Percentiles rank a stretch among this genome's conserved stretches.
These are phyloP conservation scores for Lontra canadensis DNA, from an alignment of 2,113 vertebrate species.

Conservation along the genomic window DNA sequence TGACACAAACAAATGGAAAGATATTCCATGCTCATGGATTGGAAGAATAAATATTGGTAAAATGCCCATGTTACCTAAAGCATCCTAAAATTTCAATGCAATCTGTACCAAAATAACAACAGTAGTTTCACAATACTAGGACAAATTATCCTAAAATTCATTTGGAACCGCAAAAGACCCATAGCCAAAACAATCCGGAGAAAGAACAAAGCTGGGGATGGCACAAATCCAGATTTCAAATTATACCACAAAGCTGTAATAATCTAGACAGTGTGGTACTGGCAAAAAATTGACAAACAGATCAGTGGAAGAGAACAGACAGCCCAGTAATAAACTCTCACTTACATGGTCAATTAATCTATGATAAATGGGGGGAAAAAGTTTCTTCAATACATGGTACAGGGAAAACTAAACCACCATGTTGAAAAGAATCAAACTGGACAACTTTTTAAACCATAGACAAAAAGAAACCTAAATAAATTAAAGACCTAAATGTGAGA, in stretches of 20 bases:
- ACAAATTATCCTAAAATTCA: not conserved
- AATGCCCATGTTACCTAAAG: not conserved
- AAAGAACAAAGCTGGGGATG: not conserved
- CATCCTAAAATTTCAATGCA: not conserved
- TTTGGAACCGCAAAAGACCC: not conserved
- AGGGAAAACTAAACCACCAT: not conserved
- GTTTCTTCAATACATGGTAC: not conserved
- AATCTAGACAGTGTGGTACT: not conserved
- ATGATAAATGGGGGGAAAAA: not conserved
- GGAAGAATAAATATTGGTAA: not conserved
- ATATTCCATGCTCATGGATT: not conserved
- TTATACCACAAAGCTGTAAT: not conserved
- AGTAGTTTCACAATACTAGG: not conserved
- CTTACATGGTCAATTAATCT: not conserved
- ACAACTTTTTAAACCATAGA: not conserved
- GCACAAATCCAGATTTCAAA: not conserved
- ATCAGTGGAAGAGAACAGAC: not conserved
- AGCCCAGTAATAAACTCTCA: not conserved
- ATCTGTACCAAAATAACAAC: not conserved
- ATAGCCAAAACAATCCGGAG: not conserved
- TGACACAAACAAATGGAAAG: not conserved
- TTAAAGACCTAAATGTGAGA: not conserved
- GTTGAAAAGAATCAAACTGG: not conserved
- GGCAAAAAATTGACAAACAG: not conserved
- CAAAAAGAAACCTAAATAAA: not conserved